Base-by-base conservation (phyloP, 1,140 invertebrate genomes). In the Drosophila ambigua region DNA sequence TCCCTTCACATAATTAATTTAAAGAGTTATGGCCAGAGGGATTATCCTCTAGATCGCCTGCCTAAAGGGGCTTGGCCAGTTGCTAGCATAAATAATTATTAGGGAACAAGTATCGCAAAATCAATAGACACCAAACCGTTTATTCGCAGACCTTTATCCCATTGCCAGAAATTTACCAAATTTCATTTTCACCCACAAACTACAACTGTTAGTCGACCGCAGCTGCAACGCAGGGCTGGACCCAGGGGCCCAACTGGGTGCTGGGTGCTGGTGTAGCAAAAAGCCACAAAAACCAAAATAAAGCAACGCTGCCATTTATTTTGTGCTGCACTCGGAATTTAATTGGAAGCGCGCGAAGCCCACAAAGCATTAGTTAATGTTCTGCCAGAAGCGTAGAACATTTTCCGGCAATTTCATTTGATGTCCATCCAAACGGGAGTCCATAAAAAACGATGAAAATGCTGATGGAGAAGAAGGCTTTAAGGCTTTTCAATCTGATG, bases 321-420 rank as follows among this genome's bases (percentile, higher is more conserved):
- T 76, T 82, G 52, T 43, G 54, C 44, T 45, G 39, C 45, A 65
- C 74, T 76, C 58, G 41, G 74, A 72, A 82, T 87, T 85, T 85
- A 85, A 87, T 87, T 87, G 81, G 72, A 80, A 73, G 50, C 57
- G 35, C 5, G 35, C 13, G 24, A 31, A 69, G 69, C 43, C 82
- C 82, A 13, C 82, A 87, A 62, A 53, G 44, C 62, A 26, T 45
- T 46, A 64, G 81, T 63, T 60, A 60, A 41, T 54, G 44, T 46
- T 28, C 53, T 71, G 51, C 68, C 64, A 26, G 8, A 57, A 61
- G 66, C 41, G 51, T 43, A 41, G 20, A 11, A n/a, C 54, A 76
- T 45, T 46, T 77, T 24, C 46, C n/a, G 8, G 62, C 45, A 75
- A 67, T 67, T 66, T 49, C 46, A 49, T 35, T 60, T 15, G 24